Conservation (phyloP, 2,888 invertebrate species). For the Drosophila nigritarsus region DNA sequence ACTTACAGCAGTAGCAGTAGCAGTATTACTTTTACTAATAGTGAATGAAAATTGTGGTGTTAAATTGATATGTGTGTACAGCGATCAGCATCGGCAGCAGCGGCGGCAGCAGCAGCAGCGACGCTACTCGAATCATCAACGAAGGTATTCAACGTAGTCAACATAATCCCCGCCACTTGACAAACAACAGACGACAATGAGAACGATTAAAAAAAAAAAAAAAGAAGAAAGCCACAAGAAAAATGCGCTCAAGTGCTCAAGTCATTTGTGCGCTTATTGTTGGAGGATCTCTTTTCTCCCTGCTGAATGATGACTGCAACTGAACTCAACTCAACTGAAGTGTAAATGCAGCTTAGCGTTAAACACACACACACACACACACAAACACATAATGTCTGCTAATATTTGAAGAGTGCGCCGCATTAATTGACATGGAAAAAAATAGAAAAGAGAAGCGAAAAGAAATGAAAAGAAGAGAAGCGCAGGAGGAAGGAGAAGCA, state of each 20-base stretch:
- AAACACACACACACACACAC: conserved; percentile 13
- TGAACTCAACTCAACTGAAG: conserved; percentile 9
- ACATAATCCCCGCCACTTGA: conserved; percentile 69
- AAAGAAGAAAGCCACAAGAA: not conserved
- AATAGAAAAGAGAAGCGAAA: conserved; percentile 8
- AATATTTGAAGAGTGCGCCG: conserved; percentile 78
- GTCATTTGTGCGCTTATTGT: conserved; percentile 77
- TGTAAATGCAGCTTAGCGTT: conserved; percentile 50
- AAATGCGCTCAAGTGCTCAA: conserved; percentile 66
- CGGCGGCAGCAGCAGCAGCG: conserved; percentile 12
- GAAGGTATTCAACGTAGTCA: conserved; percentile 71
- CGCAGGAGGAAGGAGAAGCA: conserved; percentile 3
- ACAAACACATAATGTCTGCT: conserved; percentile 68
- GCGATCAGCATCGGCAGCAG: conserved; percentile 22
- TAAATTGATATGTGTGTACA: conserved; percentile 45
- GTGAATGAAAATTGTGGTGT: conserved; percentile 31
- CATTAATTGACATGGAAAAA: conserved; percentile 76
- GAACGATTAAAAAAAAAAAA: conserved; percentile 63
- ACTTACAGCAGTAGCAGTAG: conserved; percentile 14
- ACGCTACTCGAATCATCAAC: conserved; percentile 70
- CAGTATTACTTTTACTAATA: conserved; percentile 4
- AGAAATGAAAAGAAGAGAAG: conserved; percentile 13
- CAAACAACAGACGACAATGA: conserved; percentile 59
- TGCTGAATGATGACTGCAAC: conserved; percentile 25
- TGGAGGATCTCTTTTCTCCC: conserved; percentile 39